phyloP scores from a whole-genome alignment of 2,113 vertebrate genomes.

The Halichoerus grypus region DNA sequence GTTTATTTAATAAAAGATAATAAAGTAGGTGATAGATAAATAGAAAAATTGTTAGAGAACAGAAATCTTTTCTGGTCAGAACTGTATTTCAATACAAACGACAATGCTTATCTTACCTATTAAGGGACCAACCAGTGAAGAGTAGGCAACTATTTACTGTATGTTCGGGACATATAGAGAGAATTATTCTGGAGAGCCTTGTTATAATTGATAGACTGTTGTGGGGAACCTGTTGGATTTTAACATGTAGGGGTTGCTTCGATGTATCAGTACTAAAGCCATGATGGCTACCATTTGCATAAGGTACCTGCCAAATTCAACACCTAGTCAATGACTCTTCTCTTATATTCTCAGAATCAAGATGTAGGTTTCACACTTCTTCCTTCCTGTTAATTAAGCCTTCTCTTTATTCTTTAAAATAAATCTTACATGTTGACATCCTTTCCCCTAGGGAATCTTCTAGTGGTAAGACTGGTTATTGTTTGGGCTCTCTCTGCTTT shows the following conservation, averaged over 20 bases:
- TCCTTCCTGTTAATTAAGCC: background rate
- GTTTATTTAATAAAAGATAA: constrained; percentile 68
- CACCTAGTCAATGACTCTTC: background rate
- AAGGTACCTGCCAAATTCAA: background rate
- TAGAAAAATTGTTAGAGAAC: background rate
- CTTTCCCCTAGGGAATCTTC: background rate
- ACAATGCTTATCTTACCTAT: background rate
- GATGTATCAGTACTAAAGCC: background rate
- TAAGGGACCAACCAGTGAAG: background rate
- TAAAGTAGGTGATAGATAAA: constrained; percentile 37
- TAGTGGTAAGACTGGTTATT: background rate
- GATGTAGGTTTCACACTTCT: background rate
- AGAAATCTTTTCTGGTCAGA: background rate
- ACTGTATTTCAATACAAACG: background rate
- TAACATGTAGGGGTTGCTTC: rapidly evolving
- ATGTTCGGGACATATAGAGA: no score
- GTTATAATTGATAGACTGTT: background rate
- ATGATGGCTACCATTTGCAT: no score
- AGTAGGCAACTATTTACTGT: rapidly evolving
- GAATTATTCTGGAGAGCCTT: background rate
- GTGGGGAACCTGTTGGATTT: background rate
- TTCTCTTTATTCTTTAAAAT: background rate
- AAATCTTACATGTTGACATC: background rate
- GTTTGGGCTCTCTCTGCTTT: background rate
- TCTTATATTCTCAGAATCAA: background rate